phyloP scores from a whole-genome alignment of 2,888 invertebrate species.

The Idaea dimidiata region DNA sequence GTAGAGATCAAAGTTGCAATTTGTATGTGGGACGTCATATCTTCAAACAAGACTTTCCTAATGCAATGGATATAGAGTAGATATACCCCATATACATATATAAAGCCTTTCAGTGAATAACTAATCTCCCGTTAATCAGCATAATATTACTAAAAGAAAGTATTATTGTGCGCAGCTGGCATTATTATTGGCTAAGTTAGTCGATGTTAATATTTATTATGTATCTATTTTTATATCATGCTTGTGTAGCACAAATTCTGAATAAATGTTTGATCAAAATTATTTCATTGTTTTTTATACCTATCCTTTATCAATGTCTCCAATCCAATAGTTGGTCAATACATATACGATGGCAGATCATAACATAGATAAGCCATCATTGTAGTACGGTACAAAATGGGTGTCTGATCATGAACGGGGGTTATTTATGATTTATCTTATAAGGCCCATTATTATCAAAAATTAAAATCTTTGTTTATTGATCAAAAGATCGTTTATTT shows the following conservation, averaged over 20 bases:
- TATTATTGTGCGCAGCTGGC: conserved; percentile 74
- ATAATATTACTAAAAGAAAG: conserved; percentile 69
- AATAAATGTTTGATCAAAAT: conserved; percentile 74
- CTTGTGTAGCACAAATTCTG: conserved; percentile 80
- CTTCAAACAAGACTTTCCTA: too few species aligned
- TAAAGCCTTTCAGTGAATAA: not conserved
- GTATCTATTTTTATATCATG: conserved; percentile 77
- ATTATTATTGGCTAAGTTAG: conserved; percentile 70
- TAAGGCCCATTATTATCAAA: not conserved
- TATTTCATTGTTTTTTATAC: conserved; percentile 1
- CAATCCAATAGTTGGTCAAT: not conserved
- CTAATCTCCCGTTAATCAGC: conserved; percentile 33
- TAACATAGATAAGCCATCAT: too few species aligned
- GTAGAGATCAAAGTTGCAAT: too few species aligned
- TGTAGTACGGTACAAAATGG: too few species aligned
- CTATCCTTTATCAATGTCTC: conserved; percentile 2
- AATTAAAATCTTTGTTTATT: not conserved
- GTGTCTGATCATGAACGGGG: too few species aligned
- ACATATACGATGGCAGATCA: too few species aligned
- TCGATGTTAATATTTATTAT: conserved; percentile 75
- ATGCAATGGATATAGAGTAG: too few species aligned
- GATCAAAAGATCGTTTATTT: not conserved
- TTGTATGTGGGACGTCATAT: too few species aligned
- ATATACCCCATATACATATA: too few species aligned
- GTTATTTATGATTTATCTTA: too few species aligned